Evolutionary conservation across 1,140 invertebrate species (phyloP).

Genomic region (Drosophila paulistorum): DNA sequence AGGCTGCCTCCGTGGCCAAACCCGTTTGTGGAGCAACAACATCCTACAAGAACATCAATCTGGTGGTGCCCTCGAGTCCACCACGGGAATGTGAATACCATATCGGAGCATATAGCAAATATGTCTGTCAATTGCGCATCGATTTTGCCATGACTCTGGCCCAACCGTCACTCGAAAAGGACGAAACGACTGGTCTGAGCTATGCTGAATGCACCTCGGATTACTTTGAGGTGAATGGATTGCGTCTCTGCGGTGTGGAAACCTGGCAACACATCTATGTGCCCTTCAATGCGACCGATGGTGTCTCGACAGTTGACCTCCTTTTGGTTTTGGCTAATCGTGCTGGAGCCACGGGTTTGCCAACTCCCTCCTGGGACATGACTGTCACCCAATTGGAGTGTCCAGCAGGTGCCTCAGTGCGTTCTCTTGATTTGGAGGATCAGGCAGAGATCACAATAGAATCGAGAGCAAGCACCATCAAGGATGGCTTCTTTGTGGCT

Average conservation of each 20-base stretch:
- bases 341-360: conserved; percentile 28
- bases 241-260: conserved; percentile 66
- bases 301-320: conserved; percentile 49
- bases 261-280: conserved; percentile 75
- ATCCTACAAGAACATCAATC: conserved; percentile 66
- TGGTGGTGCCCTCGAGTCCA: conserved; percentile 58
- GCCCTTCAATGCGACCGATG: conserved; percentile 67
- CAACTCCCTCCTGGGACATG: conserved; percentile 57
- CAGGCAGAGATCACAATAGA: not conserved
- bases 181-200: conserved; percentile 19
- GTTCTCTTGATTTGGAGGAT: conserved; percentile 24
- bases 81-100: conserved; percentile 64
- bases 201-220: conserved; percentile 65
- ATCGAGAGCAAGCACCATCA: conserved; percentile 32
- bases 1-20: conserved; percentile 58
- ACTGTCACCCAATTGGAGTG: conserved; percentile 70
- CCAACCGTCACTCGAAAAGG: conserved; percentile 47
- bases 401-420: conserved; percentile 44
- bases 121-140: conserved; percentile 75
- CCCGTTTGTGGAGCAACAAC: conserved; percentile 60
- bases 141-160: conserved; percentile 63
- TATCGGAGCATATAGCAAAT: conserved; percentile 62
- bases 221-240: conserved; percentile 58
- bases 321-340: conserved; percentile 54
- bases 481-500: conserved; percentile 67